These are phyloP conservation scores for Pecten maximus DNA, from an alignment of 2,888 invertebrate species.

Conservation along the genomic window DNA sequence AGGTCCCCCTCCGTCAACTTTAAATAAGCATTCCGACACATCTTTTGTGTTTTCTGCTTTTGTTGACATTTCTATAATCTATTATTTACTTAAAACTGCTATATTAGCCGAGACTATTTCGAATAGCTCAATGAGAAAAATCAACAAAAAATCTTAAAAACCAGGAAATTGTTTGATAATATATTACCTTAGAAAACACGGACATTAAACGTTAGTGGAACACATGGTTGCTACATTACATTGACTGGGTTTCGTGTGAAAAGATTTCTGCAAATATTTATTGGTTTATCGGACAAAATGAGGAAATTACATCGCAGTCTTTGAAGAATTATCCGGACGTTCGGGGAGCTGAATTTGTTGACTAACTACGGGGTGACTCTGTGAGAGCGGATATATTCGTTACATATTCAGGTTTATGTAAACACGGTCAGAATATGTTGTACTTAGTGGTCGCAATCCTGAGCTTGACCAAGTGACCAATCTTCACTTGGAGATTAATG, in stretches of 20 bases:
- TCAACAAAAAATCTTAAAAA: conserved; percentile 30
- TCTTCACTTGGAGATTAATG: not conserved
- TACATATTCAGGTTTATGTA: not conserved
- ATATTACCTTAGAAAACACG: conserved; percentile 6
- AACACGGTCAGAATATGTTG: not conserved
- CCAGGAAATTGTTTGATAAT: conserved; percentile 12
- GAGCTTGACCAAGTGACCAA: not conserved
- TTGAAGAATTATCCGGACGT: not conserved
- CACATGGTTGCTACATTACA: not conserved
- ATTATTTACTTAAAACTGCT: not conserved
- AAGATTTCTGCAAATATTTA: not conserved
- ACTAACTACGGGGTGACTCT: not conserved
- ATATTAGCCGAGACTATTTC: conserved; percentile 4
- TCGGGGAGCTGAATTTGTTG: not conserved
- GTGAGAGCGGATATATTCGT: not conserved
- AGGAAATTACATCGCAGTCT: not conserved
- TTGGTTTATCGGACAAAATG: conserved; percentile 27
- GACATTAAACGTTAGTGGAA: not conserved
- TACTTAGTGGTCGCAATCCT: not conserved
- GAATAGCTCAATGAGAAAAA: conserved; percentile 8
- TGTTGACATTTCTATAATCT: not conserved
- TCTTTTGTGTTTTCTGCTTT: not conserved
- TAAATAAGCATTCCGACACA: conserved; percentile 29
- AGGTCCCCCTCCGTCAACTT: not conserved
- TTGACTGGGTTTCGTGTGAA: not conserved